Percentiles rank a stretch among this genome's conserved stretches.
Evolutionary conservation across 2,888 invertebrate genomes (phyloP).

Genomic region (Seira ritae): DNA sequence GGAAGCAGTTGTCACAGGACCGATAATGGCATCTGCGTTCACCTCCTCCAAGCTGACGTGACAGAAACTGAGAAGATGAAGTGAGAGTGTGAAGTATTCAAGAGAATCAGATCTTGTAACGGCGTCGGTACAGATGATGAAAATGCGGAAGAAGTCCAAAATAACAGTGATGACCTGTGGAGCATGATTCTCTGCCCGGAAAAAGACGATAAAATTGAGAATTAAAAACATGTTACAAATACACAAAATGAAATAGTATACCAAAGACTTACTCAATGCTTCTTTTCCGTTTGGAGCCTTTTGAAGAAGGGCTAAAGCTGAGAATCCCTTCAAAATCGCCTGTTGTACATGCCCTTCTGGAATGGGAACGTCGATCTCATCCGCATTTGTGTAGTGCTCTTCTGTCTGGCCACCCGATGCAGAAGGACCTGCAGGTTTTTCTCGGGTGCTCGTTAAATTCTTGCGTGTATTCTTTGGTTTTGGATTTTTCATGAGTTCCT

Average conservation of each 20-base stretch:
- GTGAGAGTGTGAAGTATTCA: conserved; percentile 67
- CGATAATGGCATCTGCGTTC: conserved; percentile 45
- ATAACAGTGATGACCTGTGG: conserved; percentile 27
- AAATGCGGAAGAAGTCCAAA: conserved; percentile 52
- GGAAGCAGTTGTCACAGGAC: conserved; percentile 60
- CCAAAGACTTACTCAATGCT: conserved; percentile 56
- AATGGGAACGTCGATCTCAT: conserved; percentile 63
- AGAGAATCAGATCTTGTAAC: conserved; percentile 54
- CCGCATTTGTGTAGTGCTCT: conserved; percentile 43
- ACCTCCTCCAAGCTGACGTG: conserved; percentile 48
- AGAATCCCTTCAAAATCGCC: conserved; percentile 68
- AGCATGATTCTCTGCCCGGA: conserved; percentile 10
- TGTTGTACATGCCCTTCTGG: conserved; percentile 69
- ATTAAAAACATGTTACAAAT: not conserved
- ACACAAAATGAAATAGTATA: conserved; percentile 3
- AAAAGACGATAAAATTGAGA: conserved; percentile 17
- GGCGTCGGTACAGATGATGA: conserved; percentile 61
- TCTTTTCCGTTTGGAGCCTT: conserved; percentile 64
- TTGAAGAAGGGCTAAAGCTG: conserved; percentile 64
- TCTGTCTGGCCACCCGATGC: conserved; percentile 40
- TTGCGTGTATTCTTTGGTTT: conserved; percentile 40
- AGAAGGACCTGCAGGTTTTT: conserved; percentile 6
- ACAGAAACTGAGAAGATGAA: conserved; percentile 65
- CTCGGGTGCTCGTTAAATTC: conserved; percentile 50
- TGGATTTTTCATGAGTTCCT: conserved; percentile 69